Evolutionary conservation across 2,888 invertebrate genomes (phyloP), one percentile per base, ranked within the genome.

Genomic region (Pyrrhosoma nymphula): DNA sequence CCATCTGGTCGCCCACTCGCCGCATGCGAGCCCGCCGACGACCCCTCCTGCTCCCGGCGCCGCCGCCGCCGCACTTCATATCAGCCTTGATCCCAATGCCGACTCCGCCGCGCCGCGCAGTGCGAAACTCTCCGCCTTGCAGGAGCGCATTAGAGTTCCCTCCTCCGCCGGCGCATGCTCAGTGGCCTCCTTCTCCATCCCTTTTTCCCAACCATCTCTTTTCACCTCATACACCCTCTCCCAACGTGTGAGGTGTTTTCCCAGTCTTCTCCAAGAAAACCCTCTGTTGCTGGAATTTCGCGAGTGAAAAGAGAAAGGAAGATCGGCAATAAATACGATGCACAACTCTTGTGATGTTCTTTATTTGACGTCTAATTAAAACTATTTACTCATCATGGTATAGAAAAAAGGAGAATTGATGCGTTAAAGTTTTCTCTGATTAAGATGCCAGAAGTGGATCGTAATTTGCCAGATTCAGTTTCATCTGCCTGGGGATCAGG

Each of bases 1-100:
- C 91, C 91, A 91, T 91, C 91, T 91, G 91, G 91, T 91, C 91
- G 35, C 63, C 63, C 47, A 8, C 88, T 39, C 39, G 20, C 30
- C 88, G 47, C 47, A 47, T 47, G 47, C 47, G 47, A 47, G 47
- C 47, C 47, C 47, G 47, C 14, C 88, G n/a, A 26, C 82, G 35
- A 82, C 26, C 35, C 35, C 35, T 26, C 82, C 35, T 35, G 47
- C 47, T 47, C 47, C 47, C 47, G n/a, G n/a, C n/a, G 30, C n/a
- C 12, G 75, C 75, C 75, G 82, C 35, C 82, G 63, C 91, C 63
- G 91, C 82, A 82, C 82, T 35, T 82, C 91, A 63, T 63, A 91
- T 69, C 91, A 91, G 91, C 91, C 91, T 91, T 91, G 91, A 91
- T 91, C 91, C 91, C 91, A 91, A 63, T 91, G 91, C 26, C 60